phyloP scores from a whole-genome alignment of 2,888 invertebrate species.

The Ditula angustiorana region DNA sequence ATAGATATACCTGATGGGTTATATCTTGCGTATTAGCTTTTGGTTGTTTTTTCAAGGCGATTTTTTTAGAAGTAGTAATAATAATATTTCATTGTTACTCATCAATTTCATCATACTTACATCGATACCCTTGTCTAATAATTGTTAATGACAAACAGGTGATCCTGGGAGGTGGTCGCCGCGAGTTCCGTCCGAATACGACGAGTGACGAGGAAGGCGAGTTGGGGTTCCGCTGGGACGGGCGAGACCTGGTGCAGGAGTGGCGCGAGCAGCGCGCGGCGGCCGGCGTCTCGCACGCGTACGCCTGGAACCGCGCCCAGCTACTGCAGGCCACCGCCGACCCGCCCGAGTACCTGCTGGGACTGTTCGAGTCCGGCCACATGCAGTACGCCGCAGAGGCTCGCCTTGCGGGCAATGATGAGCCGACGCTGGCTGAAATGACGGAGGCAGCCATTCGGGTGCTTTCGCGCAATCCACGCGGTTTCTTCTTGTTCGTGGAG shows the following conservation, averaged over 20 bases:
- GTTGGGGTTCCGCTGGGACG: slow-evolving; percentile 81
- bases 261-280: slow-evolving; percentile 78
- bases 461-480: slow-evolving; percentile 81
- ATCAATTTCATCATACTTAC: too few relatives aligned
- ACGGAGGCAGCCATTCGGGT: slow-evolving; percentile 85
- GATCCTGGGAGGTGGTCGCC: slow-evolving; percentile 86
- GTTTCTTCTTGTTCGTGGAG: slow-evolving; percentile 88
- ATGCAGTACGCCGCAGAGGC: slow-evolving; percentile 76
- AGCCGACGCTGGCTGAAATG: slow-evolving; percentile 88
- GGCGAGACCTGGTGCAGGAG: slow-evolving; percentile 84
- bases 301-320: slow-evolving; percentile 79
- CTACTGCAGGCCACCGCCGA: slow-evolving; percentile 70
- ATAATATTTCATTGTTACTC: too few relatives aligned
- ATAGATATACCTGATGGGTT: too few relatives aligned
- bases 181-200: slow-evolving; percentile 75
- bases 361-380: slow-evolving; percentile 72
- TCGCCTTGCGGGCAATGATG: slow-evolving; percentile 48
- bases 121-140: too few relatives aligned
- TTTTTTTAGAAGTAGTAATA: too few relatives aligned
- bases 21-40: too few relatives aligned
- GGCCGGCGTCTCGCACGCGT: slow-evolving; percentile 55
- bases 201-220: slow-evolving; percentile 72
- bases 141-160: slow-evolving; percentile 42
- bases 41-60: too few relatives aligned
- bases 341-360: slow-evolving; percentile 76